Evolutionary conservation across 1,140 invertebrate species (phyloP).

Genomic region (Neoseiulus cucumeris): DNA sequence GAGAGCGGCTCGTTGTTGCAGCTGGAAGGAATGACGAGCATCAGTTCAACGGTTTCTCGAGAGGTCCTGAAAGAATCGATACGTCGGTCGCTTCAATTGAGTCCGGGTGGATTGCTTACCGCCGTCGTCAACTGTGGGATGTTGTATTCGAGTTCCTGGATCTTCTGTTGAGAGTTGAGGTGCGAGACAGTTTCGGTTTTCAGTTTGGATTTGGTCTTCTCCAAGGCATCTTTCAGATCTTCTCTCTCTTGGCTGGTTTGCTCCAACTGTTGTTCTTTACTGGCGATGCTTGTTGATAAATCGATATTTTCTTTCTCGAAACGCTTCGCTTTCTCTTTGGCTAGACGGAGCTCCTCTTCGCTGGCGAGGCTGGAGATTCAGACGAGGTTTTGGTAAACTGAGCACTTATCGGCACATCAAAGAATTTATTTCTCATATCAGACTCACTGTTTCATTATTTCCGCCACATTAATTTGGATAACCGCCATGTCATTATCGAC

Average conservation of each 20-base stretch:
- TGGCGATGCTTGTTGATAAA: slow-evolving; percentile 56
- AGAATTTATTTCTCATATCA: no score
- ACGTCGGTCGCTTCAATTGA: no score
- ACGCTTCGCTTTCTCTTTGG: slow-evolving; percentile 62
- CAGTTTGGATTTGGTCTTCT: slow-evolving; percentile 62
- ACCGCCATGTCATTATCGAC: slow-evolving; percentile 63
- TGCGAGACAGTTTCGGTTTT: slow-evolving; percentile 71
- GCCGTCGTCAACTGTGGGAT: slow-evolving; percentile 46
- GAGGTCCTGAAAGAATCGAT: no score
- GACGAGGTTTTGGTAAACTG: no score
- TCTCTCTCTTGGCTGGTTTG: slow-evolving; percentile 64
- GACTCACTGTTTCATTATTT: slow-evolving; percentile 59
- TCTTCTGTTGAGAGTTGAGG: slow-evolving; percentile 60
- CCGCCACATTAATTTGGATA: slow-evolving; percentile 70
- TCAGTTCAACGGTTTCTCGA: no score
- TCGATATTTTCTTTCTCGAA: slow-evolving; percentile 72
- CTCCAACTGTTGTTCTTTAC: slow-evolving; percentile 83
- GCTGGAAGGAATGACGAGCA: neutral
- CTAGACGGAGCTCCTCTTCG: slow-evolving; percentile 46
- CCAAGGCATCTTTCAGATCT: slow-evolving; percentile 61
- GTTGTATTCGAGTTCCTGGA: slow-evolving; percentile 48
- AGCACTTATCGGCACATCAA: no score
- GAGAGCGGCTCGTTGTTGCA: neutral
- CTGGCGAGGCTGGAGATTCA: neutral
- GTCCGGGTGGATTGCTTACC: slow-evolving; percentile 21